A percentile compares a stretch with the other conserved stretches of the same genome.
Conservation (phyloP, 2,888 invertebrate genomes). For the Myathropa florea region DNA sequence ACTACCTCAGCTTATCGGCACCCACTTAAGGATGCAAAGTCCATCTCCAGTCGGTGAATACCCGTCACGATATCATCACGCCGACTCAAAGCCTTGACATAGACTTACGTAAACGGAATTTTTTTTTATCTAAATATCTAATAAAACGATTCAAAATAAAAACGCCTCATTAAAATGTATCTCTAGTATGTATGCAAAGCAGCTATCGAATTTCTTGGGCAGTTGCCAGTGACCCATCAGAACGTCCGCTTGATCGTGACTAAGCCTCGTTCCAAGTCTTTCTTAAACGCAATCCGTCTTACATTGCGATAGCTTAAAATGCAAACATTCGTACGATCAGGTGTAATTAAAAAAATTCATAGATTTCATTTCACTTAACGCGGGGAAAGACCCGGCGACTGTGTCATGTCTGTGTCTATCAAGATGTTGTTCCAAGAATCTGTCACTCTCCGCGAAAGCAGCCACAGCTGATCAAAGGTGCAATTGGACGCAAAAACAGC, state of each 20-base stretch:
- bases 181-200: neutral
- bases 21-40: neutral
- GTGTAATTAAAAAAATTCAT: too few species aligned
- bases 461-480: conserved; percentile 36
- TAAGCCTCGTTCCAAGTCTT: neutral
- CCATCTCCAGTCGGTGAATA: neutral
- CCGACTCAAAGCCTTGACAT: neutral
- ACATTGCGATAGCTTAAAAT: too few species aligned
- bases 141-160: neutral
- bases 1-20: neutral
- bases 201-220: neutral
- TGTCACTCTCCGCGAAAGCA: conserved; percentile 1
- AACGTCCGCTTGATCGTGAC: neutral
- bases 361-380: neutral
- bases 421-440: conserved; percentile 9
- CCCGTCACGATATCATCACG: neutral
- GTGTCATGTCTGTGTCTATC: neutral
- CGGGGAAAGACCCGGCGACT: neutral
- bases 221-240: neutral
- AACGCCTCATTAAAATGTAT: neutral
- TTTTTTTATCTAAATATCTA: neutral
- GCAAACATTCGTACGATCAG: too few species aligned
- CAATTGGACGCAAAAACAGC: neutral
- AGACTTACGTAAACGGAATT: neutral
- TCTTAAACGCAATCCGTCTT: neutral